phyloP scores from a whole-genome alignment of 2,797 vertebrate genomes.

The Trichosurus vulpecula region DNA sequence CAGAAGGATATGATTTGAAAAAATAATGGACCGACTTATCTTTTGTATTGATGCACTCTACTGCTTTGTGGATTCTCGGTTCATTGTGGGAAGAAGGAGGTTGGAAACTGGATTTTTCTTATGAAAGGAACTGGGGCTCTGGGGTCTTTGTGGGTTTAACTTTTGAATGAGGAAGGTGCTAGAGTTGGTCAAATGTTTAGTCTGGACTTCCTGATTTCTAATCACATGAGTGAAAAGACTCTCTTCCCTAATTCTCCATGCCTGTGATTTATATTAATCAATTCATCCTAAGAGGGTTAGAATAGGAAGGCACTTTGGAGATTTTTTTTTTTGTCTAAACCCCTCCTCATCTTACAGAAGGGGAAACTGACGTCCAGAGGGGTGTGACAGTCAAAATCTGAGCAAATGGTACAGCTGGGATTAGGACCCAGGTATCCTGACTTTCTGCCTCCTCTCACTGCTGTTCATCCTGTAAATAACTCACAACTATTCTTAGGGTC shows the following conservation, averaged over 20 bases:
- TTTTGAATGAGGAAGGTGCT: constrained; percentile 48
- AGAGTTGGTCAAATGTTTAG: constrained; percentile 49
- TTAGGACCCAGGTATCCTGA: not conserved
- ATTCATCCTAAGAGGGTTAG: not conserved
- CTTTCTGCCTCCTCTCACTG: not conserved
- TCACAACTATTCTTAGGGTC: not conserved
- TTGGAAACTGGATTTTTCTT: constrained; percentile 34
- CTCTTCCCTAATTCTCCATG: not conserved
- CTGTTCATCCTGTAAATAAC: not conserved
- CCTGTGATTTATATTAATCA: not conserved
- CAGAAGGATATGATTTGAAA: constrained; percentile 46
- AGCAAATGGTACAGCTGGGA: not conserved
- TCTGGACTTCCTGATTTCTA: not conserved
- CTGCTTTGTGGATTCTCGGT: constrained; percentile 37
- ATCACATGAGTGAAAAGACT: not conserved
- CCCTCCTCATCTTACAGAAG: not conserved
- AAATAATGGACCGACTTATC: not conserved
- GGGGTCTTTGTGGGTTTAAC: constrained; percentile 49
- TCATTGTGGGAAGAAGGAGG: constrained; percentile 31
- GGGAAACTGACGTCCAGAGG: not conserved
- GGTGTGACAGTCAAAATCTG: not conserved
- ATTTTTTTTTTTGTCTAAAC: not conserved
- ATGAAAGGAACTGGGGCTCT: constrained; percentile 13
- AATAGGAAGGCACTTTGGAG: not conserved
- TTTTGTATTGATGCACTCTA: not conserved